A percentile compares a stretch with the other conserved stretches of the same genome.
Conservation (phyloP, 2,113 vertebrate species). For the Plectropomus leopardus region DNA sequence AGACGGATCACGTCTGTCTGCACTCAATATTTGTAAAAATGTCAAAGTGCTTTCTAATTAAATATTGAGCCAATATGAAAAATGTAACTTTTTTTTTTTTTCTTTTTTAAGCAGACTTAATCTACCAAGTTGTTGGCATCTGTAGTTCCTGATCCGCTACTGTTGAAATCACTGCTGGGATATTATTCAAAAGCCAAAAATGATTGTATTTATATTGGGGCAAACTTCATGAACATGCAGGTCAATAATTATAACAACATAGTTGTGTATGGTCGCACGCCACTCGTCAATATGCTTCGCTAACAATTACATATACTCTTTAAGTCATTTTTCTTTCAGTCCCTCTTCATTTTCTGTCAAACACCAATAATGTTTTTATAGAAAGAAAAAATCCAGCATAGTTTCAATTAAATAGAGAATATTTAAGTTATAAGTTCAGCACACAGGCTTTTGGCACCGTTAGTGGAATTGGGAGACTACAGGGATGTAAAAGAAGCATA, state of each 20-base stretch:
- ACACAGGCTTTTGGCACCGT: slow-evolving; percentile 72
- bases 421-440: slow-evolving; percentile 36
- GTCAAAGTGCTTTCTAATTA: slow-evolving; percentile 7
- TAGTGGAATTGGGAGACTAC: slow-evolving; percentile 32
- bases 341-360: slow-evolving; percentile 2
- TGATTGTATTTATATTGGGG: slow-evolving; percentile 11
- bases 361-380: slow-evolving; percentile 23
- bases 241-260: slow-evolving; percentile 6
- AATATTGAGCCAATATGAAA: too few species aligned
- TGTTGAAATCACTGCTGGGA: not conserved
- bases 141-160: not conserved
- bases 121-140: not conserved
- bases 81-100: not conserved
- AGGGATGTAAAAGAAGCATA: slow-evolving; percentile 11
- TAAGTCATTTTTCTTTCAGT: not conserved
- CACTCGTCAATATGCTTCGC: slow-evolving; percentile 11
- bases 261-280: not conserved
- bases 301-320: slow-evolving; percentile 41
- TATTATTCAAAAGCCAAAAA: slow-evolving; percentile 28
- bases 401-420: slow-evolving; percentile 38
- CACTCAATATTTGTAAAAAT: too few species aligned
- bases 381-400: slow-evolving; percentile 20
- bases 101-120: not conserved
- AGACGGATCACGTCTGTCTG: not conserved
- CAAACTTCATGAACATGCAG: slow-evolving; percentile 44